Conservation (phyloP, 2,888 invertebrate species). For the Leistus spinibarbis region DNA sequence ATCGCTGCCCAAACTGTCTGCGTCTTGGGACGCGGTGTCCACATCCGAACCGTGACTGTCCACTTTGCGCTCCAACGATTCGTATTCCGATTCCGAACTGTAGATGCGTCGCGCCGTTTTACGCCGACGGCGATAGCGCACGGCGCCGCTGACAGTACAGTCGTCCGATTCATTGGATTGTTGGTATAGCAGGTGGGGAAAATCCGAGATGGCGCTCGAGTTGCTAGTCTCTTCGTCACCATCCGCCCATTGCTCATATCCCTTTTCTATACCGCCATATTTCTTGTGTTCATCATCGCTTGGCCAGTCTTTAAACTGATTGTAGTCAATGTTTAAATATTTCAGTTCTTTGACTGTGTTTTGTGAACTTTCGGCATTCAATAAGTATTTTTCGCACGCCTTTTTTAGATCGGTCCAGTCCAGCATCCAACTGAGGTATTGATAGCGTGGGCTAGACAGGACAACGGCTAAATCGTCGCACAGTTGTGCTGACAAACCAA, state of each 20-base stretch:
- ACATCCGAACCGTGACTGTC: slow-evolving; percentile 41
- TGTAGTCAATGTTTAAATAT: slow-evolving; percentile 74
- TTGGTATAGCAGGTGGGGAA: neutral
- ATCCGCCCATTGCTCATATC: slow-evolving; percentile 43
- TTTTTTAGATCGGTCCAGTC: slow-evolving; percentile 63
- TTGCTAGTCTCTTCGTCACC: slow-evolving; percentile 22
- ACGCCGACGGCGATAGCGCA: slow-evolving; percentile 47
- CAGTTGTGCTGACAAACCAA: slow-evolving; percentile 69
- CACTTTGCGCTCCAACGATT: slow-evolving; percentile 24
- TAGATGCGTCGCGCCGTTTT: slow-evolving; percentile 42
- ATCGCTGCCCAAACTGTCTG: slow-evolving; percentile 59
- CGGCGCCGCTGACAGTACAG: neutral
- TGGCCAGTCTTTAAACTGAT: slow-evolving; percentile 69
- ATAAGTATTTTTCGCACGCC: slow-evolving; percentile 64
- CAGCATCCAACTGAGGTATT: slow-evolving; percentile 73
- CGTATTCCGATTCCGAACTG: slow-evolving; percentile 46
- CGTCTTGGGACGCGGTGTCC: slow-evolving; percentile 60
- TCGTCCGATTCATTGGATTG: slow-evolving; percentile 14
- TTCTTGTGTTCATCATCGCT: slow-evolving; percentile 48
- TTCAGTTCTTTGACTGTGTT: slow-evolving; percentile 74
- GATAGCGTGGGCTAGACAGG: slow-evolving; percentile 72
- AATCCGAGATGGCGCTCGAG: slow-evolving; percentile 11
- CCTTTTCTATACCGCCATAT: slow-evolving; percentile 46
- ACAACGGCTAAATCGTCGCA: slow-evolving; percentile 75
- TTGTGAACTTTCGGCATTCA: slow-evolving; percentile 65